Evolutionary conservation across 2,113 vertebrate genomes (phyloP), one percentile per base, ranked within the genome.

Genomic region (Platichthys stellatus): DNA sequence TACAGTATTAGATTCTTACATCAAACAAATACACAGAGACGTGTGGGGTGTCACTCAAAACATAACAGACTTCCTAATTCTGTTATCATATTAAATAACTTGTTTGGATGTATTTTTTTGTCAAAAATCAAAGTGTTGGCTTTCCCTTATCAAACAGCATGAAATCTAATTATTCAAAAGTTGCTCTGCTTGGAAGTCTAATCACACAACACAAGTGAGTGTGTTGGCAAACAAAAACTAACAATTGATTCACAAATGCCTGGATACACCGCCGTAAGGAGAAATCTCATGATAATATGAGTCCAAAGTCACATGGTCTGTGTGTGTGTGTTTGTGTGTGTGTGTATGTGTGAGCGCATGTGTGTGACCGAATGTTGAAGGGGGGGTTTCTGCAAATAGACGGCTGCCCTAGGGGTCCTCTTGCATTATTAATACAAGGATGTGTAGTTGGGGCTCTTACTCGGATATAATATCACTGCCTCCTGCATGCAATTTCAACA

Each of bases 381-480:
- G 40, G 14, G 51, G n/a, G 58, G 45, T 12, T 59, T 83, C 79
- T 82, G 86, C 85, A 89, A 91, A 92, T 89, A 91, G 84, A 89
- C 86, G 76, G 63, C 78, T 87, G 90, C 90, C 89, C 88, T 78
- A 74, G 66, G 86, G 90, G 85, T 87, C 82, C 83, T 88, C 23
- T 69, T 93, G 89, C 83, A 93, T 92, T 92, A 93, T 94, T 93
- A 91, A 94, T 89, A 85, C 54, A 71, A 78, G 77, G 78, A 81
- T 91, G 63, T 89, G 88, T 88, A 76, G 82, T 84, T 84, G 63
- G 71, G 65, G 77, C 63, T 88, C 70, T 63, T 78, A 83, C 80
- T 91, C 81, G 87, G 72, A 90, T 88, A 89, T 85, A 89, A 92
- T 85, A 91, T 72, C 70, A 70, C 71, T 70, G 68, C 79, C 57